Base-by-base conservation (phyloP, 2,888 invertebrate species). In the Blastobasis adustella region DNA sequence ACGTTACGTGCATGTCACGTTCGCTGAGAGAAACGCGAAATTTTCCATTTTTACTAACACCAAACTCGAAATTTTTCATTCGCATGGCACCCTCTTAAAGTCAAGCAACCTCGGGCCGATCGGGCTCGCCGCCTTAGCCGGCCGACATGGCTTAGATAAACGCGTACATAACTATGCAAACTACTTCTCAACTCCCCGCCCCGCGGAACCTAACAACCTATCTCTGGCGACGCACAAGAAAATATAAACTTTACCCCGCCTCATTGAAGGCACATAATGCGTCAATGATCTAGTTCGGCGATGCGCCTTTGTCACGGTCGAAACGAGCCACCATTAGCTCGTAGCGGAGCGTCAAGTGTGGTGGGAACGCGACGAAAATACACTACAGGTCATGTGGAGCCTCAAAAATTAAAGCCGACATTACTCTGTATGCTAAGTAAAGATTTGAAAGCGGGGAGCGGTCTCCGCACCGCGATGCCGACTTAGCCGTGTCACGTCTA, bases 121-220 rank as follows among this genome's bases (percentile, higher is more conserved):
- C 71, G 71, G 69, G 71, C 71, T 63, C 63, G 70, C 69, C 67
- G 65, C 69, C 67, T 67, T 66, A 63, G 59, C 72, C 67, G 57
- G 69, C 76, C 74, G 74, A 81, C 79, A 79, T 76, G 78, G 74
- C 80, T 82, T 78, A 82, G 82, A 82, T 83, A 83, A 82, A 82
- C 78, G 76, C 65, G 67, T 73, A 82, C 79, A 81, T 84, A 82
- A 74, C 82, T 82, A 84, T 84, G 80, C 80, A 84, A 84, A 83
- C 82, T 81, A 79, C 78, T 78, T 73, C 72, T 69, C 66, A 55
- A 52, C 59, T 58, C 52, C 43, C 44, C 47, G 36, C 23, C 23
- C 51, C 23, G 23, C 52, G 39, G 38, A 37, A 49, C 56, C 59
- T 58, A 66, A 75, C 58, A 62, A 60, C 73, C 46, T 61, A 79